These are phyloP conservation scores for Hypotaenidia okinawae DNA, from an alignment of 2,797 vertebrate genomes.

Conservation along the genomic window DNA sequence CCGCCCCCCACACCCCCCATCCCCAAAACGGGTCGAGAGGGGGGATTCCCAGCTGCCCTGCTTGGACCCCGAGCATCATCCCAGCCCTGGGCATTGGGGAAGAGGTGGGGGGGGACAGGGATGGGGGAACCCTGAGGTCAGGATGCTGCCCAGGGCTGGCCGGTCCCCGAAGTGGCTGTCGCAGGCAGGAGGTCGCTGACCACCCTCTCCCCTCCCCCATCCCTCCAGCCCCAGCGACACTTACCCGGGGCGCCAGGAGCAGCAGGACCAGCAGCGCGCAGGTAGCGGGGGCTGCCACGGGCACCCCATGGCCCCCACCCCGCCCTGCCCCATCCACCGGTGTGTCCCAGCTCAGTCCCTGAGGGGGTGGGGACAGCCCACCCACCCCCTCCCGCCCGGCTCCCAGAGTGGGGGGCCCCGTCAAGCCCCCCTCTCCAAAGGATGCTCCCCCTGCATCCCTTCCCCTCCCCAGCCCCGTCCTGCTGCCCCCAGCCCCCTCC, in stretches of 20 bases:
- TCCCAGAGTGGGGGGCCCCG: accelerated
- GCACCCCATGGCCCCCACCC: background rate
- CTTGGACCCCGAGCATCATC: accelerated
- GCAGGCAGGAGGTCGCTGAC: background rate
- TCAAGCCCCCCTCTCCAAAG: background rate
- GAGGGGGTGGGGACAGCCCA: background rate
- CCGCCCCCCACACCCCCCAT: too few species aligned
- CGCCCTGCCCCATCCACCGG: accelerated
- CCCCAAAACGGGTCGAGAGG: too few species aligned
- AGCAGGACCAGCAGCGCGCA: background rate
- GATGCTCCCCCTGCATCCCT: accelerated
- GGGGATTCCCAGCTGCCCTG: background rate
- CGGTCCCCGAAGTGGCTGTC: accelerated
- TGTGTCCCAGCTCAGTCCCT: background rate
- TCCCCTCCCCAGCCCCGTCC: background rate
- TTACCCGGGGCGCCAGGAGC: background rate
- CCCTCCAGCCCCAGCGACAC: background rate
- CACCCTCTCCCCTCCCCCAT: accelerated
- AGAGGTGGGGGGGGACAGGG: background rate
- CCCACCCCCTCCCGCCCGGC: background rate
- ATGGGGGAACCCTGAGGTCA: background rate
- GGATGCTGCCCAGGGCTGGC: background rate
- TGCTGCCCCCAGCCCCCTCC: background rate
- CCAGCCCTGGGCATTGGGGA: background rate
- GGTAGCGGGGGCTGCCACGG: background rate